Percentiles rank a stretch among this genome's conserved stretches.
These are phyloP conservation scores for Heliangelus exortis DNA, from an alignment of 2,797 vertebrate species.

Conservation along the genomic window DNA sequence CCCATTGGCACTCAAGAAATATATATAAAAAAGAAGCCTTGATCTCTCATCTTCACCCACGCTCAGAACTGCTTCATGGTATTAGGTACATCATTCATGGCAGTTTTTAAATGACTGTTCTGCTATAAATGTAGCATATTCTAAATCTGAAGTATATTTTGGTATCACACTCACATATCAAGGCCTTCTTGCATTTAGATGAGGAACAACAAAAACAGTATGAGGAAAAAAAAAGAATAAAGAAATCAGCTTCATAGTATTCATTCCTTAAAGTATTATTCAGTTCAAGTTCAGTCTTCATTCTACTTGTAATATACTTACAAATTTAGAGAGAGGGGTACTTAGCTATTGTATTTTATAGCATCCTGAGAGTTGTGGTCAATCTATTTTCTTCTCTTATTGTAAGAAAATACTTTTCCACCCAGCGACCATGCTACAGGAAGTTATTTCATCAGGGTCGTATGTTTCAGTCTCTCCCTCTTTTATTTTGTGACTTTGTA, in stretches of 20 bases:
- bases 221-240: not conserved
- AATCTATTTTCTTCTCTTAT: not conserved
- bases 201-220: not conserved
- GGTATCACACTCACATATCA: not conserved
- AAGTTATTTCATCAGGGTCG: constrained; percentile 52
- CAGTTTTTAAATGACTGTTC: not conserved
- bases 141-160: not conserved
- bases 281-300: not conserved
- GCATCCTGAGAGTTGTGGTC: not conserved
- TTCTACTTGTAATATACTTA: not conserved
- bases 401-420: not conserved
- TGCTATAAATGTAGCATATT: not conserved
- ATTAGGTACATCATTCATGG: not conserved
- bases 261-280: not conserved
- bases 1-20: not conserved
- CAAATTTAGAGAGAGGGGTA: not conserved
- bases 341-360: not conserved
- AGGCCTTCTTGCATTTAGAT: not conserved
- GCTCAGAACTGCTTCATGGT: not conserved
- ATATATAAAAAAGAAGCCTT: not conserved
- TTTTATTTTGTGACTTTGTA: constrained; percentile 18
- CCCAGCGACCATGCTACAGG: not conserved
- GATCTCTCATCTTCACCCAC: not conserved
- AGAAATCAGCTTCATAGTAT: not conserved
- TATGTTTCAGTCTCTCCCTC: constrained; percentile 39